Conservation (phyloP, 2,888 invertebrate species). For the Heliconius hortense region DNA sequence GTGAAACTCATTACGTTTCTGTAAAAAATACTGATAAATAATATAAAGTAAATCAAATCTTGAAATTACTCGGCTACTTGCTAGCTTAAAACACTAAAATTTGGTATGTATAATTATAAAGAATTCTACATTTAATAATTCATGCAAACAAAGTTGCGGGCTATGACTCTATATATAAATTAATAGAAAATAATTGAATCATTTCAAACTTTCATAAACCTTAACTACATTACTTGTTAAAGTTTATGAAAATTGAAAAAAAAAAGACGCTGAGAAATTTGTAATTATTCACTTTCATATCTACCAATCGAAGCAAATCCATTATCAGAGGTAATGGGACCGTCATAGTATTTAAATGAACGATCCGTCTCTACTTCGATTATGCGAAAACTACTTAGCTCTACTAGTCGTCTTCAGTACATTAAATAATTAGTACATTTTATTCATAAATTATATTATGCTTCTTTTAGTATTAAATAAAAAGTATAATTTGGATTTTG, state of each 20-base stretch:
- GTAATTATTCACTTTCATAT: constrained; percentile 26
- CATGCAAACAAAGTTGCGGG: no score
- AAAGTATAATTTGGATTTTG: neutral
- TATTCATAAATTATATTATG: neutral
- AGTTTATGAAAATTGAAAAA: no score
- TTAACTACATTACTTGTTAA: neutral
- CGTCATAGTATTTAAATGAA: constrained; percentile 11
- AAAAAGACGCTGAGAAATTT: neutral
- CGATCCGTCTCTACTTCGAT: constrained; percentile 11
- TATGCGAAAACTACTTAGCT: constrained; percentile 12
- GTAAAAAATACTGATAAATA: no score
- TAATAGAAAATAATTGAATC: neutral
- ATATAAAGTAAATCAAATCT: no score
- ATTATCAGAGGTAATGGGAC: constrained; percentile 22
- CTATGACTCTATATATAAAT: neutral
- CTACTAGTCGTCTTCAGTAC: constrained; percentile 2
- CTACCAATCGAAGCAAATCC: constrained; percentile 24
- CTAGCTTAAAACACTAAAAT: no score
- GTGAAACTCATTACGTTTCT: no score
- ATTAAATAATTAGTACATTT: constrained; percentile 3
- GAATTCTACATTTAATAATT: no score
- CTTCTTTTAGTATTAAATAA: neutral
- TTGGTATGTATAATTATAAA: no score
- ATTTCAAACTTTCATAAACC: neutral
- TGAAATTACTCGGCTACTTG: no score